A percentile compares a stretch with the other conserved stretches of the same genome.
Conservation (phyloP, 2,888 invertebrate species). For the Allygus modestus region DNA sequence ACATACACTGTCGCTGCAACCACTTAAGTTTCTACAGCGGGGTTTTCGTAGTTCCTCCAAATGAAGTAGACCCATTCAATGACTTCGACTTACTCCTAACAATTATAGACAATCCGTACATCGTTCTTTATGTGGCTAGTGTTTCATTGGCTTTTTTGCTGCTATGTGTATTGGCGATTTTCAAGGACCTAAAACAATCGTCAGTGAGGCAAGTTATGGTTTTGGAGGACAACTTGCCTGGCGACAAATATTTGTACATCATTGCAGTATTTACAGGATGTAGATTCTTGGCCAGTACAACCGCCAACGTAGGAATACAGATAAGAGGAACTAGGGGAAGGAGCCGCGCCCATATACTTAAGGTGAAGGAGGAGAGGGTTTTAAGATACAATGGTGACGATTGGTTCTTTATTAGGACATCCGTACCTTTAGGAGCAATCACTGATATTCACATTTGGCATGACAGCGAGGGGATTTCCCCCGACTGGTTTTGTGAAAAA, state of each 20-base stretch:
- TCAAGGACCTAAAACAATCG: not conserved
- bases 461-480: not conserved
- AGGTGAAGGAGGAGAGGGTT: not conserved
- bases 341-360: not conserved
- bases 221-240: not conserved
- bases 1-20: not conserved
- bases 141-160: not conserved
- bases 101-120: not conserved
- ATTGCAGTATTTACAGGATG: not conserved
- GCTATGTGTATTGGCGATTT: not conserved
- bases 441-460: constrained; percentile 2
- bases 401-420: not conserved
- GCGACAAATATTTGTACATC: not conserved
- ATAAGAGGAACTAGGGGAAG: not conserved
- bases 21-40: not conserved
- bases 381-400: not conserved
- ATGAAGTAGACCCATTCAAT: not conserved
- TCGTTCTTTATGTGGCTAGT: not conserved
- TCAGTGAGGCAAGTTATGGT: not conserved
- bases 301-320: not conserved
- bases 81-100: not conserved
- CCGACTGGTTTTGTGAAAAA: constrained; percentile 7
- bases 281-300: not conserved
- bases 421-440: not conserved
- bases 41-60: not conserved